Percentiles rank a stretch among this genome's conserved stretches.
Conservation (phyloP, 2,888 invertebrate species). For the Cryptocheilus praepositus region DNA sequence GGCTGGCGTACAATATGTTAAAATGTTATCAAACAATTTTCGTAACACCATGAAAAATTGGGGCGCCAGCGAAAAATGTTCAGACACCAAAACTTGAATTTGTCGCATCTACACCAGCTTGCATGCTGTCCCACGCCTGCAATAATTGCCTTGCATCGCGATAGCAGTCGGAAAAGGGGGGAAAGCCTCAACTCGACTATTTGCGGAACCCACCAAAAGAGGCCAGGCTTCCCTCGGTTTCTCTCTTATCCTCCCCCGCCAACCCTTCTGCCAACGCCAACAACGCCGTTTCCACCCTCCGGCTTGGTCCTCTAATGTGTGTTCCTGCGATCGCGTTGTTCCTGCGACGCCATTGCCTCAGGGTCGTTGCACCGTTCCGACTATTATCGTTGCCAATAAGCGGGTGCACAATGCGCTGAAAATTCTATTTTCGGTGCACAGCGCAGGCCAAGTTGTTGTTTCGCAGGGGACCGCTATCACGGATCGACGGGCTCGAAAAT, state of each 20-base stretch:
- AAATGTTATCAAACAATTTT: no score
- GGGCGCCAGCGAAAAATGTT: no score
- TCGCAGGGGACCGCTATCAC: no score
- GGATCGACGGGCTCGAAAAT: no score
- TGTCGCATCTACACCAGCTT: no score
- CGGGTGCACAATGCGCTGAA: no score
- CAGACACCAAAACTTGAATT: no score
- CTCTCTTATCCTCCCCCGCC: background rate
- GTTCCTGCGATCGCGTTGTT: background rate
- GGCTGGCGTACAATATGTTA: no score
- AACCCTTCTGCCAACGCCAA: background rate
- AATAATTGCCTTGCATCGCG: slow-evolving; percentile 11
- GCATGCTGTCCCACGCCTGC: slow-evolving; percentile 5
- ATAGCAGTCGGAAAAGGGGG: slow-evolving; percentile 4
- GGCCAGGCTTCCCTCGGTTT: background rate
- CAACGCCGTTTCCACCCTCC: background rate
- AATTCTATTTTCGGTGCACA: no score
- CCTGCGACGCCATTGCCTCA: background rate
- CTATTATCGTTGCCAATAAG: no score
- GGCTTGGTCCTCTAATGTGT: background rate
- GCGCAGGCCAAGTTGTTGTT: no score
- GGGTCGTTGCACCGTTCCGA: slow-evolving; percentile 1
- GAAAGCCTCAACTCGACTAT: slow-evolving; percentile 10
- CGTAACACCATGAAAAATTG: no score
- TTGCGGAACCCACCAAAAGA: slow-evolving; percentile 12